These are phyloP conservation scores for Ellobium chinense DNA, from an alignment of 2,888 invertebrate genomes.

Conservation along the genomic window DNA sequence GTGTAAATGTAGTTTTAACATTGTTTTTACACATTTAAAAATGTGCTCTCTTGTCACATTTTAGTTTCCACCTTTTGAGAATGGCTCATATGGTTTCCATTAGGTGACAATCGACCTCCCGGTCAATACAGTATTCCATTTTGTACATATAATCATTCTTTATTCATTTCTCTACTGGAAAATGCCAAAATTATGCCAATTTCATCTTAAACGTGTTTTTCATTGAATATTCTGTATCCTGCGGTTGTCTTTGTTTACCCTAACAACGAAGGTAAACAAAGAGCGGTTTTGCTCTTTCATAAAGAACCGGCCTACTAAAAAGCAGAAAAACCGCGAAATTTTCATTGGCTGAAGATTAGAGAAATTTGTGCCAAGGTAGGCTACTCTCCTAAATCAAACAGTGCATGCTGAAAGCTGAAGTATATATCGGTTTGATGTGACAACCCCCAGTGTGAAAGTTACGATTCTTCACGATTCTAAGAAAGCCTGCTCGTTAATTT, in stretches of 20 bases:
- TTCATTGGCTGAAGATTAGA: not conserved
- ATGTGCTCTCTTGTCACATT: too few relatives aligned
- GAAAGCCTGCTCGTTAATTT: too few relatives aligned
- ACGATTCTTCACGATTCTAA: not conserved
- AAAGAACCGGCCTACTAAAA: not conserved
- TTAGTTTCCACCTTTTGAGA: too few relatives aligned
- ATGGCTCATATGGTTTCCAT: not conserved
- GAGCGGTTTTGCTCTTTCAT: not conserved
- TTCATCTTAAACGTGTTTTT: not conserved
- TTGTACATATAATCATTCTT: not conserved
- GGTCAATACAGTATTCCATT: not conserved
- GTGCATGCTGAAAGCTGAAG: not conserved
- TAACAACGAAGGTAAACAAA: not conserved
- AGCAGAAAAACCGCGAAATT: not conserved
- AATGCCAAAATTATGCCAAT: not conserved
- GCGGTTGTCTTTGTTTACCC: not conserved
- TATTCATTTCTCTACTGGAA: not conserved
- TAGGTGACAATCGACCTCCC: not conserved
- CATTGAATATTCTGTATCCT: not conserved
- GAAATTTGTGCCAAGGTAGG: not conserved
- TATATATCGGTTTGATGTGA: not conserved
- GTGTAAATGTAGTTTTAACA: too few relatives aligned
- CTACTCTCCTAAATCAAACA: not conserved
- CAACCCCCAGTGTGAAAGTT: not conserved
- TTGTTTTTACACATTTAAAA: too few relatives aligned